These are phyloP conservation scores for Tympanoctomys barrerae DNA, from an alignment of 2,797 vertebrate genomes.

Conservation along the genomic window DNA sequence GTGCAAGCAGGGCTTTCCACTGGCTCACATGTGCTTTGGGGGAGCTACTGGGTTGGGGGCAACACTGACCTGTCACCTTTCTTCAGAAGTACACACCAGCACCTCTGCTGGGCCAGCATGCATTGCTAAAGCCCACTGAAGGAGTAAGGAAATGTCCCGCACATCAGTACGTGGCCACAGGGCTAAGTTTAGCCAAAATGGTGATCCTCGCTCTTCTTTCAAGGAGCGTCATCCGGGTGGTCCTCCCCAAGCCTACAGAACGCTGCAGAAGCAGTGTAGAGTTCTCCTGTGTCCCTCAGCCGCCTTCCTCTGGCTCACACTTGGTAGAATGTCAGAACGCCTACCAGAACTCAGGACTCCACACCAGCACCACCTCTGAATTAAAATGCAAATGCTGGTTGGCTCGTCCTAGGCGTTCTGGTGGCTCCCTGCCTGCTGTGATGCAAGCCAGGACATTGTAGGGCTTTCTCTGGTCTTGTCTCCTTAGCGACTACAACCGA, in stretches of 20 bases:
- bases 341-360: background rate
- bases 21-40: too few species aligned
- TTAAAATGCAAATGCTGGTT: background rate
- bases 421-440: background rate
- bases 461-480: background rate
- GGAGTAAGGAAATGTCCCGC: too few species aligned
- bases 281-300: background rate
- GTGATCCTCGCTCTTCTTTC: too few species aligned
- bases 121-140: too few species aligned
- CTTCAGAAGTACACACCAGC: too few species aligned
- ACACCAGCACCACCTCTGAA: background rate
- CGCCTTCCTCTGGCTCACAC: background rate
- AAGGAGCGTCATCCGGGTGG: too few species aligned
- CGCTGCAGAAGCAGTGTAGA: background rate
- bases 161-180: too few species aligned
- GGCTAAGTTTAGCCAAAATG: too few species aligned
- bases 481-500: background rate
- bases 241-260: background rate
- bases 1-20: too few species aligned
- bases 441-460: background rate
- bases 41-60: too few species aligned
- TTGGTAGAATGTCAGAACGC: background rate
- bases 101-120: too few species aligned
- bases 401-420: background rate
- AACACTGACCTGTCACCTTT: too few species aligned